Evolutionary conservation across 2,113 vertebrate genomes (phyloP), one percentile per base, ranked within the genome.

Genomic region (Dicentrarchus labrax): DNA sequence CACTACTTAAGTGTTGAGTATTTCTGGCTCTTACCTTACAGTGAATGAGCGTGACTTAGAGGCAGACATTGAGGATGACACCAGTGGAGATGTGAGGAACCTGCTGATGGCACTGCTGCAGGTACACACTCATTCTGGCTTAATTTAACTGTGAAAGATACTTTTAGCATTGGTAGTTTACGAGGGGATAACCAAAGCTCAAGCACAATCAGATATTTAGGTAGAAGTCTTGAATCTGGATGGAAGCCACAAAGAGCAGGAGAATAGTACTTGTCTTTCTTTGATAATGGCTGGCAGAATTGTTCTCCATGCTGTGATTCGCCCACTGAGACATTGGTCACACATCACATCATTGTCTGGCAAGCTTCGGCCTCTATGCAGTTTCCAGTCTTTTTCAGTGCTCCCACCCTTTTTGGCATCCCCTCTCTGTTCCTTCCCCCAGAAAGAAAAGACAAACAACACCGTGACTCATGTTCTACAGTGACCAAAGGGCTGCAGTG

Each of bases 11-110:
- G 12, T 12, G 10, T 10, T 53, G 22, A 43, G 10, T 47, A 8
- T 4, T 11, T 83, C 17, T 67, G 65, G 2, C 12, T 83, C 13
- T 51, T 22, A 3, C 24, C 24, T 13, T 64, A 4, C 81, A 96
- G 95, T 93, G 41, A 84, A 94, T 12, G 94, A 95, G 78, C 75
- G 72, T 2, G 95, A 96, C 54, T 75, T 96, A 76, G 94, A 95
- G 80, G 93, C 85, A 0, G 95, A 96, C 79, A 91, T 96, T 21
- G 95, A 96, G 81, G 95, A 76, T 4, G 95, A 96, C 87, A 96
- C 95, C 72, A 95, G 95, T 6, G 95, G 95, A 69, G 94, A 96
- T 6, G 95, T 96, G 77, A 95, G 88, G 84, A 95, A 95, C 81
- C 88, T 96, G 80, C 80, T 96, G 36, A 64, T 86, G 0, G 85